Percentiles rank a stretch among this genome's conserved stretches.
Evolutionary conservation across 2,888 invertebrate species (phyloP).

Genomic region (Megastigmus dorsalis): DNA sequence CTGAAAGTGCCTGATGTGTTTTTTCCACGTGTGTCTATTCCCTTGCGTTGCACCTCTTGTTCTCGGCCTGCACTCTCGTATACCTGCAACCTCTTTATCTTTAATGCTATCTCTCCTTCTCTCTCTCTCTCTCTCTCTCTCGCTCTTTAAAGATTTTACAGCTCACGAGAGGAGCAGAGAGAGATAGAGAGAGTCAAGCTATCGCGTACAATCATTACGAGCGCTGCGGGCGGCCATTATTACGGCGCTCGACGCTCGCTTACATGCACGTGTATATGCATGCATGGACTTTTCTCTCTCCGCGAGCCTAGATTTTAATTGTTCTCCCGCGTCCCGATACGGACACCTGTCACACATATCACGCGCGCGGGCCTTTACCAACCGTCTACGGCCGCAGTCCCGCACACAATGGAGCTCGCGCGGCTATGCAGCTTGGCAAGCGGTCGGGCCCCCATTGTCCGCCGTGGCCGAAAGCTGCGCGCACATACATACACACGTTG

Average conservation of each 20-base stretch:
- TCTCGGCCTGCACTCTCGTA: no score
- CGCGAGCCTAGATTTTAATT: slow-evolving; percentile 63
- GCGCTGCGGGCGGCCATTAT: slow-evolving; percentile 57
- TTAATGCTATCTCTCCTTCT: slow-evolving; percentile 7
- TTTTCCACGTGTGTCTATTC: no score
- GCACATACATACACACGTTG: slow-evolving; percentile 51
- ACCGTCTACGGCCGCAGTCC: slow-evolving; percentile 20
- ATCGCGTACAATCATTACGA: slow-evolving; percentile 45
- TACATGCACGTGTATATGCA: not conserved
- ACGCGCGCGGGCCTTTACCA: slow-evolving; percentile 13
- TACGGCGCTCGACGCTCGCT: slow-evolving; percentile 41
- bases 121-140: not conserved
- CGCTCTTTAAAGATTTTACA: slow-evolving; percentile 19
- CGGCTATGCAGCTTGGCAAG: no score
- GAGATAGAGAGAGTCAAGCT: no score
- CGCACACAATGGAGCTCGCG: no score
- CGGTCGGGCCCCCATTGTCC: slow-evolving; percentile 46
- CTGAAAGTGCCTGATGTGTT: no score
- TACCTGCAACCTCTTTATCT: slow-evolving; percentile 11
- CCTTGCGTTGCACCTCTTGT: no score
- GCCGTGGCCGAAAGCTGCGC: no score
- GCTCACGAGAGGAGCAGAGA: not conserved
- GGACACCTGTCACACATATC: slow-evolving; percentile 69
- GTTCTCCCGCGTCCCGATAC: slow-evolving; percentile 55
- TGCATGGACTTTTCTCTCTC: no score